Conservation (phyloP, 2,113 vertebrate genomes). For the Anoplopoma fimbria region DNA sequence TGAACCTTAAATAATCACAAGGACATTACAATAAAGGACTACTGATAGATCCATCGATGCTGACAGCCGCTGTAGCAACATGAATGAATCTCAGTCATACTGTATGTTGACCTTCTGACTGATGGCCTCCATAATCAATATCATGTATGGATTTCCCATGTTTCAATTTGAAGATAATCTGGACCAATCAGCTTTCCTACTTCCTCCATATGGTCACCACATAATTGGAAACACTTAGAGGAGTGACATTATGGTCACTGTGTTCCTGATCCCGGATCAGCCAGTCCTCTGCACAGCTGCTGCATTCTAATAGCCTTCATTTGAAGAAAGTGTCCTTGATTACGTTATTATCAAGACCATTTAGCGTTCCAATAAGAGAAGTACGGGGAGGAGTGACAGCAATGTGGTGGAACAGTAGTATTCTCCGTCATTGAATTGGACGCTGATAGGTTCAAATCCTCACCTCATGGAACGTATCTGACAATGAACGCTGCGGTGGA, state of each 20-base stretch:
- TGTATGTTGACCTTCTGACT: not conserved
- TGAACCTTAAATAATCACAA: not conserved
- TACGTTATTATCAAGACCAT: constrained; percentile 67
- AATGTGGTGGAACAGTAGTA: constrained; percentile 53
- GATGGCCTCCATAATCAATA: constrained; percentile 35
- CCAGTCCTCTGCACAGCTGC: constrained; percentile 38
- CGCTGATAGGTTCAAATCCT: constrained; percentile 87
- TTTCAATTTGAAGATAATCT: constrained; percentile 36
- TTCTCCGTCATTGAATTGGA: constrained; percentile 84
- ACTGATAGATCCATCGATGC: not conserved
- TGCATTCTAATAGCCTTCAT: constrained; percentile 45
- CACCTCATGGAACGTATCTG: constrained; percentile 83
- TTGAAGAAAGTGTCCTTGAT: constrained; percentile 68
- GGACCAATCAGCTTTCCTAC: constrained; percentile 11
- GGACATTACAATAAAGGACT: not conserved
- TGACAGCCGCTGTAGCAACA: constrained; percentile 1
- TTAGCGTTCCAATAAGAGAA: constrained; percentile 42
- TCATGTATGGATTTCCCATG: constrained; percentile 21
- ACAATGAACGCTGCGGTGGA: constrained; percentile 78
- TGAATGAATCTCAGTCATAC: not conserved
- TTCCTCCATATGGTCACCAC: constrained; percentile 8
- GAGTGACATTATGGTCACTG: constrained; percentile 23
- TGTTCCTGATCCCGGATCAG: constrained; percentile 38
- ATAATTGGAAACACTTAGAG: constrained; percentile 56
- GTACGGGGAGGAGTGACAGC: constrained; percentile 71